Conservation (phyloP, 2,888 invertebrate genomes). For the Hydrotaea cyrtoneurina region DNA sequence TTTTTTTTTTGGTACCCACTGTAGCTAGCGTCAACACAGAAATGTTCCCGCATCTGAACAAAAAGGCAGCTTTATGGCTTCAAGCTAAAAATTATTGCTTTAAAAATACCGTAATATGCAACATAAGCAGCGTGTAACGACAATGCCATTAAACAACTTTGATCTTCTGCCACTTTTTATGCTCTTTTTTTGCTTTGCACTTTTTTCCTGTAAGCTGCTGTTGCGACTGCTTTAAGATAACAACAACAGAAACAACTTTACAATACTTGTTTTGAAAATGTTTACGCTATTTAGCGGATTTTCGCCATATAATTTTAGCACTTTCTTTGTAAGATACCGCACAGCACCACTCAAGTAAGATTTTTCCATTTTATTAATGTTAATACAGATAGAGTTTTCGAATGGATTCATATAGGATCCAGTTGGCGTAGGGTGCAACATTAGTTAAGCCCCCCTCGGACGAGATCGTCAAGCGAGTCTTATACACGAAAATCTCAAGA, state of each 20-base stretch:
- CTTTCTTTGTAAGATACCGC: constrained; percentile 41
- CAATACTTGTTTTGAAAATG: constrained; percentile 50
- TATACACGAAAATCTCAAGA: too few relatives aligned
- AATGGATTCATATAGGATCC: too few relatives aligned
- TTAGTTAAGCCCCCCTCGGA: too few relatives aligned
- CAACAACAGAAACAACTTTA: constrained; percentile 28
- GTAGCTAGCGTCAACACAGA: background rate
- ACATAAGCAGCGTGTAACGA: background rate
- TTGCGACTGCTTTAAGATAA: background rate
- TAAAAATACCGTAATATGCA: constrained; percentile 45
- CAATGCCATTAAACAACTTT: constrained; percentile 28
- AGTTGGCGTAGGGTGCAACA: too few relatives aligned
- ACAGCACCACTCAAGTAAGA: too few relatives aligned
- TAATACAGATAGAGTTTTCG: too few relatives aligned
- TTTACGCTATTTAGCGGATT: constrained; percentile 19
- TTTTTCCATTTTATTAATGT: too few relatives aligned
- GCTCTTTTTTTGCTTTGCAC: constrained; percentile 1
- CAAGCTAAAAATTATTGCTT: constrained; percentile 34
- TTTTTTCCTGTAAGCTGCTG: background rate
- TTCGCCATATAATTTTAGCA: constrained; percentile 55
- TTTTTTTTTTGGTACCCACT: too few relatives aligned
- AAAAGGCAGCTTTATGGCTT: constrained; percentile 47
- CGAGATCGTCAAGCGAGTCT: too few relatives aligned
- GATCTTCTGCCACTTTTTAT: constrained; percentile 35
- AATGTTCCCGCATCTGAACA: constrained; percentile 34